Conservation (phyloP, 2,888 invertebrate species). For the Terebella lapidaria region DNA sequence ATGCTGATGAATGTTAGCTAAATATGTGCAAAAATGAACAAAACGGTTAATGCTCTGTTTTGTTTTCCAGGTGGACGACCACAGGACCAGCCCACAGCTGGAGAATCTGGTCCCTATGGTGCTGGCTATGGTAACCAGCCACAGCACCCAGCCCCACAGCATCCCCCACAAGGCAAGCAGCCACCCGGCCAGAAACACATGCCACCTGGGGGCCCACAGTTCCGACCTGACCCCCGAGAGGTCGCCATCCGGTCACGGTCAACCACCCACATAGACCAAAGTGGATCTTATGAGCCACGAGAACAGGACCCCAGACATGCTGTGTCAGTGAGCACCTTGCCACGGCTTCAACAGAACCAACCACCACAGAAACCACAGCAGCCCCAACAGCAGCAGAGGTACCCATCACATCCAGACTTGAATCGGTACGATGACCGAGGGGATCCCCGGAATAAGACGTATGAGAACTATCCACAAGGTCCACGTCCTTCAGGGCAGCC, state of each 20-base stretch:
- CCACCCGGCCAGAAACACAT: not conserved
- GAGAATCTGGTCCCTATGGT: too few relatives aligned
- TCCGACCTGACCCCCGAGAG: not conserved
- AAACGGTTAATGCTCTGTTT: too few relatives aligned
- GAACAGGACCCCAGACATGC: slow-evolving; percentile 21
- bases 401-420: slow-evolving; percentile 14
- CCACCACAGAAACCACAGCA: not conserved
- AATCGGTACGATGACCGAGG: not conserved
- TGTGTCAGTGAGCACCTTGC: slow-evolving; percentile 11
- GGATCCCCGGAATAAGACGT: slow-evolving; percentile 26
- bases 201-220: not conserved
- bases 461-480: slow-evolving; percentile 45
- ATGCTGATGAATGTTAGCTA: too few relatives aligned
- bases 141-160: not conserved
- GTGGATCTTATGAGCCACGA: not conserved
- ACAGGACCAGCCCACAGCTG: too few relatives aligned
- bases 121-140: not conserved
- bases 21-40: too few relatives aligned
- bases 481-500: too few relatives aligned
- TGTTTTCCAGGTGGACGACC: too few relatives aligned
- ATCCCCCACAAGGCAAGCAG: not conserved
- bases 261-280: slow-evolving; percentile 23
- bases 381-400: not conserved
- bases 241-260: slow-evolving; percentile 18
- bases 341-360: too few relatives aligned